Conservation (phyloP, 2,113 vertebrate species). For the Odocoileus virginianus region DNA sequence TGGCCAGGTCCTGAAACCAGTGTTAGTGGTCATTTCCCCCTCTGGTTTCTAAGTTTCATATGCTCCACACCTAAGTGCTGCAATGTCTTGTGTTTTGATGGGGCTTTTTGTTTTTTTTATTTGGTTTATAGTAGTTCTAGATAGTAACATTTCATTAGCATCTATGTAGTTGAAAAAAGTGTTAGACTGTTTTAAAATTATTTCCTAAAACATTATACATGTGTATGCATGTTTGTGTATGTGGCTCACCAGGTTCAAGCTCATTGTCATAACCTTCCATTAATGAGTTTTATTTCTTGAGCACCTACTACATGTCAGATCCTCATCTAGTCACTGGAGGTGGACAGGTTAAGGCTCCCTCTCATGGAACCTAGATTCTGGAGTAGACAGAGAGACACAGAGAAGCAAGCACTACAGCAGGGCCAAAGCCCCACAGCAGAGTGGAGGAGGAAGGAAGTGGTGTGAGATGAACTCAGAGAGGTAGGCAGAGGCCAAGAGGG, state of each 20-base stretch:
- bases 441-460: not conserved
- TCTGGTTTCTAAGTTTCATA: not conserved
- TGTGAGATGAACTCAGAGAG: not conserved
- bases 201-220: not conserved
- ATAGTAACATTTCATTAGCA: not conserved
- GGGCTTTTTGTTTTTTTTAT: not conserved
- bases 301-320: not conserved
- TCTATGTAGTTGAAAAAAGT: constrained; percentile 9
- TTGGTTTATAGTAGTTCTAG: not conserved
- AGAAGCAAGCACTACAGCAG: not conserved
- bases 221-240: not conserved
- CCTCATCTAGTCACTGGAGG: not conserved
- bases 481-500: not conserved
- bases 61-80: not conserved
- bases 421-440: not conserved
- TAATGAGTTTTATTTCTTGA: not conserved
- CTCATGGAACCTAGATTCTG: not conserved
- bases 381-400: not conserved
- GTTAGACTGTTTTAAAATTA: not conserved
- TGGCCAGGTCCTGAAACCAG: not conserved
- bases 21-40: not conserved
- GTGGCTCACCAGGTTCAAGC: not conserved
- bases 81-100: not conserved
- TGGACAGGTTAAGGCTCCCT: not conserved
- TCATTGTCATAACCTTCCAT: not conserved